Percentiles rank a stretch among this genome's conserved stretches.
Conservation (phyloP, 2,888 invertebrate species). For the Sesia apiformis region DNA sequence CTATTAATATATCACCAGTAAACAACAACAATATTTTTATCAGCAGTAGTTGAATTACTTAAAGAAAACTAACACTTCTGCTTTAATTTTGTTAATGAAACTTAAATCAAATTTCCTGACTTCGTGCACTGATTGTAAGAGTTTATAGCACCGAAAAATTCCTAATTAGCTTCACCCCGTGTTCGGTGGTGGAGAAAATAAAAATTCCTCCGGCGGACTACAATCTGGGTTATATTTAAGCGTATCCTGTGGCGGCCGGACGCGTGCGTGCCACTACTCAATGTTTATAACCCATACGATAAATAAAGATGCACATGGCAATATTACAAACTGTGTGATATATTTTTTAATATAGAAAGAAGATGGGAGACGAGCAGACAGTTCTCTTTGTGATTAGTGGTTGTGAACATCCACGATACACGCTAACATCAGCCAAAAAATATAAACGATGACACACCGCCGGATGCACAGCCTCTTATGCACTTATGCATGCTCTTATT, state of each 20-base stretch:
- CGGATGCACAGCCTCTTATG: too few species aligned
- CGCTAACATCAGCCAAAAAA: too few species aligned
- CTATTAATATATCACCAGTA: too few species aligned
- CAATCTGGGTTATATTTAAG: constrained; percentile 39
- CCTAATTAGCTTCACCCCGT: constrained; percentile 33
- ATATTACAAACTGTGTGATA: not conserved
- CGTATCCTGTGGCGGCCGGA: constrained; percentile 34
- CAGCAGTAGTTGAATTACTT: too few species aligned
- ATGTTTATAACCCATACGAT: constrained; percentile 10
- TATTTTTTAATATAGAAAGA: not conserved
- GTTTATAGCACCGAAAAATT: constrained; percentile 17
- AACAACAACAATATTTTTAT: too few species aligned
- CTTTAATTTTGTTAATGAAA: not conserved
- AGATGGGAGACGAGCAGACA: not conserved
- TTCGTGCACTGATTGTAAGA: constrained; percentile 1
- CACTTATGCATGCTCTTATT: too few species aligned
- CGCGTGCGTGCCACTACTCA: constrained; percentile 26
- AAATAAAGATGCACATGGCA: constrained; percentile 13
- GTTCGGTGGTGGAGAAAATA: constrained; percentile 16
- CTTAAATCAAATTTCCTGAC: constrained; percentile 5
- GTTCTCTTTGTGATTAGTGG: not conserved
- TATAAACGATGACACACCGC: too few species aligned
- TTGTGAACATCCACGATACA: not conserved
- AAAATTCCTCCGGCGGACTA: constrained; percentile 26
- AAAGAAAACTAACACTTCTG: too few species aligned